Evolutionary conservation across 2,888 invertebrate species (phyloP).

Genomic region (Brenthis ino): DNA sequence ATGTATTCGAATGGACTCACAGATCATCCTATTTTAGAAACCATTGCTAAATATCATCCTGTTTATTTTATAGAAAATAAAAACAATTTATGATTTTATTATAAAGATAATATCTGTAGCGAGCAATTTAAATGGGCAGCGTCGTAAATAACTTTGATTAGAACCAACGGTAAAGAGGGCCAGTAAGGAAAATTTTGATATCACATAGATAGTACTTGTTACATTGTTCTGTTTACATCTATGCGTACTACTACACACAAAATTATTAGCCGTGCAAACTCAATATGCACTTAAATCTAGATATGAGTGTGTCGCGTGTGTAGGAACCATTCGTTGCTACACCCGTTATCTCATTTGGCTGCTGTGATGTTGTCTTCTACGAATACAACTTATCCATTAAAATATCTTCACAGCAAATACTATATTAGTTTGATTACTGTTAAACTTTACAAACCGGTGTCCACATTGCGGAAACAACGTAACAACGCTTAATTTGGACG

Average conservation of each 20-base stretch:
- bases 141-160: conserved; percentile 42
- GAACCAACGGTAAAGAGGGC: conserved; percentile 40
- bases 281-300: conserved; percentile 46
- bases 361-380: conserved; percentile 44
- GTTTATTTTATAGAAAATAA: neutral
- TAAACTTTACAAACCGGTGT: conserved; percentile 11
- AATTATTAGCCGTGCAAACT: conserved; percentile 39
- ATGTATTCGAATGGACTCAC: no score
- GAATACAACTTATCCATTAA: conserved; percentile 34
- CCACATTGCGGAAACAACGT: conserved; percentile 15
- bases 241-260: conserved; percentile 46
- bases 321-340: conserved; percentile 56
- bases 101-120: conserved; percentile 47
- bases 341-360: conserved; percentile 47
- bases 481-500: conserved; percentile 6
- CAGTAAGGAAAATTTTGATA: conserved; percentile 44
- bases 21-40: no score
- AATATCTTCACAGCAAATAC: conserved; percentile 24
- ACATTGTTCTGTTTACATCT: conserved; percentile 41
- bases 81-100: conserved; percentile 15
- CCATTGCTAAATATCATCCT: no score
- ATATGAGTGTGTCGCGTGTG: conserved; percentile 57
- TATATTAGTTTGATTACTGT: conserved; percentile 27
- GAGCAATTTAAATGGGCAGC: conserved; percentile 32
- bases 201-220: conserved; percentile 36